phyloP scores from a whole-genome alignment of 1,140 invertebrate species.

The Diabrotica virgifera region DNA sequence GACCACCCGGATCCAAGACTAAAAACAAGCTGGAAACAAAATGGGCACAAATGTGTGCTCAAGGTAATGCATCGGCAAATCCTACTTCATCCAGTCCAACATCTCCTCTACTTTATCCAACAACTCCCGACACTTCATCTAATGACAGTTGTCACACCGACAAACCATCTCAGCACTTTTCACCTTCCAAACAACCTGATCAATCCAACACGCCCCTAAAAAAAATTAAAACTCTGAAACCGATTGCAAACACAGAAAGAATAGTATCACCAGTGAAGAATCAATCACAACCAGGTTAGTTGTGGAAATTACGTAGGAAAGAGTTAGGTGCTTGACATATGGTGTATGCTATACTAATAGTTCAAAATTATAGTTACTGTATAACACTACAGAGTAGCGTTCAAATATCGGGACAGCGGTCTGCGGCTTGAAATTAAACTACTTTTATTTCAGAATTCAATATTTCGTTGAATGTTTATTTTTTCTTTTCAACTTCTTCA shows the following conservation, averaged over 20 bases:
- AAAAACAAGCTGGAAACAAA: conserved; percentile 43
- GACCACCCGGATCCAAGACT: conserved; percentile 48
- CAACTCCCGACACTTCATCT: conserved; percentile 29
- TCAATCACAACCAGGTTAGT: conserved; percentile 13
- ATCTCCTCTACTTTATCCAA: conserved; percentile 24
- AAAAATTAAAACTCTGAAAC: conserved; percentile 37
- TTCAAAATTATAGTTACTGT: no score
- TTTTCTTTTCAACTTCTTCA: no score
- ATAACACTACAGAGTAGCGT: no score
- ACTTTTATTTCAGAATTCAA: no score
- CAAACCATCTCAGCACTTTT: conserved; percentile 13
- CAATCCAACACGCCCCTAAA: conserved; percentile 22
- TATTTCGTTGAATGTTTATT: no score
- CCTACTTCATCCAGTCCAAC: conserved; percentile 30
- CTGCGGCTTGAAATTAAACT: no score
- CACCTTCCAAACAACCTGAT: conserved; percentile 13
- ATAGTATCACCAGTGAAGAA: conserved; percentile 17
- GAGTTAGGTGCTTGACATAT: no score
- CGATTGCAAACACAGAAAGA: conserved; percentile 20
- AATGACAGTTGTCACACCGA: conserved; percentile 26
- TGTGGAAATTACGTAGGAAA: no score
- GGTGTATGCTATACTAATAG: no score
- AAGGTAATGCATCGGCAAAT: conserved; percentile 45
- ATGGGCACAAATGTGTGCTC: conserved; percentile 40
- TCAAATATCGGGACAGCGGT: no score